Evolutionary conservation across 2,113 vertebrate species (phyloP), one percentile per base, ranked within the genome.

Genomic region (Oostethus manadensis): DNA sequence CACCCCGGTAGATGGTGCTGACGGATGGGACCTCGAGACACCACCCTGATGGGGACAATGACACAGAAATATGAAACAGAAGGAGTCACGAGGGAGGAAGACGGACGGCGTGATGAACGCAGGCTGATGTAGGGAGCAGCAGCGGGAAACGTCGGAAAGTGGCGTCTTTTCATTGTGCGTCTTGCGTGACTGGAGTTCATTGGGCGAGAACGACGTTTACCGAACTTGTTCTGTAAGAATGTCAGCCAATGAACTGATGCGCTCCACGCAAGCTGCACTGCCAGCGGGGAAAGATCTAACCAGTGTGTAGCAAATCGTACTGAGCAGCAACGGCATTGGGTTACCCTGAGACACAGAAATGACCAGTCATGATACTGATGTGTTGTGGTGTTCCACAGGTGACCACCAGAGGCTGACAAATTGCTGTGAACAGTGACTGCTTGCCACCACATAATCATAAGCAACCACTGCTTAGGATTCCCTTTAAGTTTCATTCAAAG

Each of bases 351-450:
- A 14, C 38, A 40, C 38, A 42, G 38, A 42, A 42, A 13, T 9
- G 51, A 38, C 38, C 17, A 18, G 35, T 45, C n/a, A 42, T 42
- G 38, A 42, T 42, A 42, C 3, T 42, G 29, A 33, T 33, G 29
- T 33, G 7, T 33, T 33, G 29, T 33, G 8, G 29, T 8, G 56
- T 84, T 64, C 62, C 40, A n/a, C 64, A 71, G 70, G 65, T 77
- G 63, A 67, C 86, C 86, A 88, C 86, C 85, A 88, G 86, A 88
- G 85, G 86, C 70, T 77, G 86, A 86, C 86, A 88, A 81, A 88
- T 74, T 65, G 63, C 80, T 76, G 68, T 73, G 66, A 67, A 57
- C 66, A 44, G 63, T 45, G 29, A 54, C 51, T 35, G 51, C 38
- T 44, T 57, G 44, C 22, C 38, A 35, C 60, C 51, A 33, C 43